Conservation (phyloP, 2,797 vertebrate genomes). For the Rhodeus uyekii region DNA sequence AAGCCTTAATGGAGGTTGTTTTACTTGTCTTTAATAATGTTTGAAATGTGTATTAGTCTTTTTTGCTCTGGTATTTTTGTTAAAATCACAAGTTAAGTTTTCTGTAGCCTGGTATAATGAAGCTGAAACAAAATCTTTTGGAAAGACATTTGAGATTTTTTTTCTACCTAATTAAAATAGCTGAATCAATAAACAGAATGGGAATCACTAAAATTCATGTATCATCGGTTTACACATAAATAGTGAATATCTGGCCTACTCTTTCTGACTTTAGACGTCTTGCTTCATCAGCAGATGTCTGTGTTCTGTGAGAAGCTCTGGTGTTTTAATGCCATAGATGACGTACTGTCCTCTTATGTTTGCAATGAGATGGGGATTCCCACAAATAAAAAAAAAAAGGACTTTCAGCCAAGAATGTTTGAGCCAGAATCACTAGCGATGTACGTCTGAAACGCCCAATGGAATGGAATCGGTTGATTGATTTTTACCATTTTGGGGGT, state of each 20-base stretch:
- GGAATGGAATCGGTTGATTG: constrained; percentile 4
- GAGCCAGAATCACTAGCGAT: constrained; percentile 24
- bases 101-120: too few relatives aligned
- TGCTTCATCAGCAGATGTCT: not conserved
- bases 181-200: not conserved
- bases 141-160: too few relatives aligned
- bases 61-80: not conserved
- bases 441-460: constrained; percentile 33
- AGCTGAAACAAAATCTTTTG: not conserved
- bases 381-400: not conserved
- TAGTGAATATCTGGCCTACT: not conserved
- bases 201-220: not conserved
- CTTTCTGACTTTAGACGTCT: not conserved
- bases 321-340: constrained; percentile 36
- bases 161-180: too few relatives aligned
- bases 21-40: not conserved
- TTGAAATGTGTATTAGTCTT: not conserved
- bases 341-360: constrained; percentile 33
- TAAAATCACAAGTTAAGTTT: too few relatives aligned
- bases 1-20: too few relatives aligned
- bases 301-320: not conserved
- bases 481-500: not conserved
- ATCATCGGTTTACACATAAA: not conserved
- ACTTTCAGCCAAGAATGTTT: constrained; percentile 38
- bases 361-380: constrained; percentile 51